These are phyloP conservation scores for Dendrolimus houi DNA, from an alignment of 2,888 invertebrate genomes.

Conservation along the genomic window DNA sequence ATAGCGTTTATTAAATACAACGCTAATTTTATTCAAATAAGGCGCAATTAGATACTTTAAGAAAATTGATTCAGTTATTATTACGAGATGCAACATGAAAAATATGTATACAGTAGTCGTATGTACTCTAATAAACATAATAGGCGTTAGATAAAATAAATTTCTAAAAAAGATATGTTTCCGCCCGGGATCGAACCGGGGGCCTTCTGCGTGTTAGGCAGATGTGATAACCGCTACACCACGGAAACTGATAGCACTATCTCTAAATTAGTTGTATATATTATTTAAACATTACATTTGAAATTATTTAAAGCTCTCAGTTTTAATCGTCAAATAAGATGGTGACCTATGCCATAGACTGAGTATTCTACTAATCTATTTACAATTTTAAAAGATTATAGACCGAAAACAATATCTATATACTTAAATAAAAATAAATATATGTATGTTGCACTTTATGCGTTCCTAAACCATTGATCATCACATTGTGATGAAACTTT, in stretches of 20 bases:
- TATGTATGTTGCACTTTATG: no score
- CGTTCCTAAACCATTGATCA: no score
- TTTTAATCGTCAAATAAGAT: no score
- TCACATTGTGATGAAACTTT: no score
- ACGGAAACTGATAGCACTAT: conserved; percentile 77
- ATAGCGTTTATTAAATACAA: neutral
- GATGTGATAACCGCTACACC: conserved; percentile 95
- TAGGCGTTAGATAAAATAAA: neutral
- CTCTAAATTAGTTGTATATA: no score
- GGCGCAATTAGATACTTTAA: neutral
- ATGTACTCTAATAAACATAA: neutral
- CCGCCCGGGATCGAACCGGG: conserved; percentile 93
- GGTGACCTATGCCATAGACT: no score
- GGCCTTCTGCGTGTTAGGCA: conserved; percentile 95
- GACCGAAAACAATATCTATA: no score
- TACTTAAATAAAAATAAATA: no score
- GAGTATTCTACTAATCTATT: no score
- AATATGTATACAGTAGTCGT: neutral
- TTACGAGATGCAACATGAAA: neutral
- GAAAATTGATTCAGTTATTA: neutral
- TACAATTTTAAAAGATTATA: no score
- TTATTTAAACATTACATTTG: no score
- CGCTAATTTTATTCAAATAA: neutral
- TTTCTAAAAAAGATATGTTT: conserved; percentile 74
- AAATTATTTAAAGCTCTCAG: no score